phyloP scores from a whole-genome alignment of 2,888 invertebrate genomes.

The Eristalis pertinax region DNA sequence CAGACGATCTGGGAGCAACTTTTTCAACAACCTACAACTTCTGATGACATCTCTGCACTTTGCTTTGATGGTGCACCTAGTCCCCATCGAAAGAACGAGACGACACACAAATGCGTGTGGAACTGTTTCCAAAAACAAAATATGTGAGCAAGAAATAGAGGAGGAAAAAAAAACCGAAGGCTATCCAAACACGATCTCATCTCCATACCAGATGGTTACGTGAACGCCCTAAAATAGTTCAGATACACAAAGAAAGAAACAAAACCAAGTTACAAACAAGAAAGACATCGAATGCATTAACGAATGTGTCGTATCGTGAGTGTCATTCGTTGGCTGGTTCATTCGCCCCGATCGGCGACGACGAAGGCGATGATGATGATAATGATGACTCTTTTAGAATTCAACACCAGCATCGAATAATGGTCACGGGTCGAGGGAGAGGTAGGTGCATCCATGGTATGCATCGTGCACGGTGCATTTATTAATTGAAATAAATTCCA shows the following conservation, averaged over 20 bases:
- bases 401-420: constrained; percentile 54
- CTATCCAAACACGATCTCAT: constrained; percentile 38
- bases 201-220: constrained; percentile 52
- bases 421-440: constrained; percentile 23
- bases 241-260: constrained; percentile 26
- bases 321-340: constrained; percentile 49
- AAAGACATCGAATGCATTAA: constrained; percentile 65
- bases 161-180: not conserved
- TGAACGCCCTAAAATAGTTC: constrained; percentile 61
- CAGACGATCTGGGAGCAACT: not conserved
- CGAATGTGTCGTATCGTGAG: constrained; percentile 46
- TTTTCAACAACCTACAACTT: not conserved
- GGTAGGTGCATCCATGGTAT: constrained; percentile 34
- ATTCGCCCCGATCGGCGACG: constrained; percentile 42
- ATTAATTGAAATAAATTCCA: constrained; percentile 73
- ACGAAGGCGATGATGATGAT: constrained; percentile 37
- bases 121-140: not conserved
- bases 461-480: constrained; percentile 70
- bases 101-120: not conserved
- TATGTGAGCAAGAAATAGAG: not conserved
- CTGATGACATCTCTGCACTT: too few relatives aligned
- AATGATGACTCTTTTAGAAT: constrained; percentile 72
- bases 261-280: constrained; percentile 23
- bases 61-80: not conserved
- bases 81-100: not conserved